Evolutionary conservation across 2,113 vertebrate species (phyloP).

Genomic region (Cinclus mexicanus): DNA sequence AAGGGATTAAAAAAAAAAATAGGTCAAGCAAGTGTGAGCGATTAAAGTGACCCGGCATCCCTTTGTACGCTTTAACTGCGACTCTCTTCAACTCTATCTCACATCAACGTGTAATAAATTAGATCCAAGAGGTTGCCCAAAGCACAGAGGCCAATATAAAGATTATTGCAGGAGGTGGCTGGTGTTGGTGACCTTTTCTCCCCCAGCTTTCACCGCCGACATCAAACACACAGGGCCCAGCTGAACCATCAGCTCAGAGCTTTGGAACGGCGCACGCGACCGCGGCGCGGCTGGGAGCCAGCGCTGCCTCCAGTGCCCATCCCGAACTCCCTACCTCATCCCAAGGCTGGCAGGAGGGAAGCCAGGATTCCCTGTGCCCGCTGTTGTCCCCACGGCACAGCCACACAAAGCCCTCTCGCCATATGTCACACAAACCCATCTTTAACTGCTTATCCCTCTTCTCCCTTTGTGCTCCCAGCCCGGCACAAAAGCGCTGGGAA

Average conservation of each 20-base stretch:
- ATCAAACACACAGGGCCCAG: neutral
- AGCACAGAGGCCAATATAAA: neutral
- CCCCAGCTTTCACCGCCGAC: neutral
- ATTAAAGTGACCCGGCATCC: slow-evolving; percentile 42
- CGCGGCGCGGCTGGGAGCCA: neutral
- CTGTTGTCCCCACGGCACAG: accelerated
- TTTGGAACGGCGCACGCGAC: neutral
- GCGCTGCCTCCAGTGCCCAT: accelerated
- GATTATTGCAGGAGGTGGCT: neutral
- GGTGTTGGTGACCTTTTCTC: neutral
- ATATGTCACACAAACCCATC: neutral
- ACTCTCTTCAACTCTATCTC: neutral
- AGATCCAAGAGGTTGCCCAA: neutral
- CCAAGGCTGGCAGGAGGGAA: neutral
- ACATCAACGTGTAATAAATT: neutral
- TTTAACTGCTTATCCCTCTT: neutral
- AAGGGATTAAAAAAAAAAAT: slow-evolving; percentile 50
- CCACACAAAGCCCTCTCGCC: neutral
- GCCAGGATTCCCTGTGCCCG: neutral
- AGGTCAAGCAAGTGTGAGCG: slow-evolving; percentile 58
- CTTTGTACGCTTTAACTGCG: neutral
- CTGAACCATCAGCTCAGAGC: neutral
- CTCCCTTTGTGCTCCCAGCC: neutral
- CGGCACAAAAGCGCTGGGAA: neutral
- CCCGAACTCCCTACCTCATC: neutral